A percentile compares a stretch with the other conserved stretches of the same genome.
phyloP scores from a whole-genome alignment of 2,113 vertebrate species.

The Stegastes partitus region DNA sequence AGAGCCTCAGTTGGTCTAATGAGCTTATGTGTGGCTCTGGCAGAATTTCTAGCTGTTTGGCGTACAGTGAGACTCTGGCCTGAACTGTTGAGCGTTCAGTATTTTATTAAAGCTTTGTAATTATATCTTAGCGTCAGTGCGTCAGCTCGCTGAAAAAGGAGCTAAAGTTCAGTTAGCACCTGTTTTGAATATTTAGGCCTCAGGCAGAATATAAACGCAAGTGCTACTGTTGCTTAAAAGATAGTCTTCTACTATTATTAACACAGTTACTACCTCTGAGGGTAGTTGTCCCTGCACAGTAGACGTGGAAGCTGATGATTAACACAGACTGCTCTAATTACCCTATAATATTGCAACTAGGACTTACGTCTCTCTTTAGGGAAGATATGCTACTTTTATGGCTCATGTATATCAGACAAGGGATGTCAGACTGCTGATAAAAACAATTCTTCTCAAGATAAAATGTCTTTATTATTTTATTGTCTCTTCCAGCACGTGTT shows the following conservation, averaged over 20 bases:
- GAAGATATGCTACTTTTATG: neutral
- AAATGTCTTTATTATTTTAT: neutral
- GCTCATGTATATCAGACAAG: neutral
- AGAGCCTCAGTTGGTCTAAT: neutral
- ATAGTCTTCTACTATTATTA: neutral
- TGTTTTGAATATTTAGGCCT: conserved; percentile 2
- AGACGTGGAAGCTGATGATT: conserved; percentile 20
- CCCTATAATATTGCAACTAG: neutral
- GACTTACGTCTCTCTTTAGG: neutral
- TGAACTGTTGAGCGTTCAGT: neutral
- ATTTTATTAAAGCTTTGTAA: conserved; percentile 3
- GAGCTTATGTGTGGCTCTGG: conserved; percentile 26
- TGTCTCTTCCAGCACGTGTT: conserved; percentile 87
- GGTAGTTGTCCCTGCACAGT: neutral
- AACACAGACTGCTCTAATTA: neutral
- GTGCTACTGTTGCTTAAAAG: neutral
- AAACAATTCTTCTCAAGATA: neutral
- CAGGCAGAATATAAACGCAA: neutral
- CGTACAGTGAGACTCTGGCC: neutral
- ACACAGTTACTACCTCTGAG: neutral
- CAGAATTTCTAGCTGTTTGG: conserved; percentile 6
- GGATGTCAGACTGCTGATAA: too few species aligned
- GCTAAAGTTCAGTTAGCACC: conserved; percentile 4
- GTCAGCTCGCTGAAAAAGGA: neutral
- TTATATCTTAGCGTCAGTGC: neutral